Base-by-base conservation (phyloP, 1,140 invertebrate genomes). In the Capitella teleta region DNA sequence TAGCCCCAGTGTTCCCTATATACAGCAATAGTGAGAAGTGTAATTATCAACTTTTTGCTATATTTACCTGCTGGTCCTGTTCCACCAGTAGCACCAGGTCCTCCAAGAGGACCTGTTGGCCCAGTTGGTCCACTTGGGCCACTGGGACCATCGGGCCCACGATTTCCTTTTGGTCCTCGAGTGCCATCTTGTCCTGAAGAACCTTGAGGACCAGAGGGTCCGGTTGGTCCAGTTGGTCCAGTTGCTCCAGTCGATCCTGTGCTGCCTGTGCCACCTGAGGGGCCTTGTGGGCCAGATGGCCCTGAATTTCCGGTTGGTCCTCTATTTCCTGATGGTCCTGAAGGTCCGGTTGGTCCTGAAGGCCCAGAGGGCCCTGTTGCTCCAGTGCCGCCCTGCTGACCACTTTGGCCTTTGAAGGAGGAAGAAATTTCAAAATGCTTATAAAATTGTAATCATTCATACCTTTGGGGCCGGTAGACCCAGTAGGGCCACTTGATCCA, bases 221-320 rank as follows among this genome's bases (percentile, higher is more conserved):
- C 54, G 26, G 23, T 49, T 28, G 16, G 14, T 28, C 49, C 49
- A 50, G 49, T 50, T 12, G 3, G 14, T 18, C 49, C 49, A 2
- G 26, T 42, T 14, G 40, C 18, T 42, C 49, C 49, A 16, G 25
- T 28, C 25, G 40, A 6, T 25, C 49, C 49, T 14, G 34, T 16
- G n/a, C 53, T 10, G 5, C 54, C 54, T 30, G 24, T 36, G 18
- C 10, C n/a, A 41, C 55, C 52, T 43, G n/a, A 5, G 23, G 24
- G 14, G 10, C 55, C 42, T 5, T 28, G 21, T 12, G 21, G 3
- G 16, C n/a, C n/a, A n/a, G n/a, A n/a, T n/a, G n/a, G n/a, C n/a
- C 42, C 55, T 18, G 37, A 16, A 5, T 24, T 32, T 40, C 55
- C 55, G 21, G 52, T 51, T 23, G 36, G 36, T 42, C 55, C 55